phyloP scores from a whole-genome alignment of 2,888 invertebrate genomes.

The Synergus laeviventris region DNA sequence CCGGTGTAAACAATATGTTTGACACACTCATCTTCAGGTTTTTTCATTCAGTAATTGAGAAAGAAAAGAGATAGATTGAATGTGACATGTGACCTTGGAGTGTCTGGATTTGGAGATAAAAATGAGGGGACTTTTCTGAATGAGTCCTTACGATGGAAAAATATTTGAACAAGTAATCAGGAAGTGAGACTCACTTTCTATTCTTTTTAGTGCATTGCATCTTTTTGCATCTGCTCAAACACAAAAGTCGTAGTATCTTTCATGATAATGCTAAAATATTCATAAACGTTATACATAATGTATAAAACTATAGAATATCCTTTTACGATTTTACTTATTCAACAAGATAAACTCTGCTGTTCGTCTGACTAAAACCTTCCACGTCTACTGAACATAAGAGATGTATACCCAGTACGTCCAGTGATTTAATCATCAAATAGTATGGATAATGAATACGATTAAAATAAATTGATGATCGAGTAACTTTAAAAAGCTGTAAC shows the following conservation, averaged over 20 bases:
- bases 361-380: background rate
- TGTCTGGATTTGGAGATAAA: conserved; percentile 1
- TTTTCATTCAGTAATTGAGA: conserved; percentile 20
- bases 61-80: background rate
- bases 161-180: no score
- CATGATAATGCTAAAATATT: background rate
- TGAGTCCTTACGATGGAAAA: no score
- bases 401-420: background rate
- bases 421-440: background rate
- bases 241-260: background rate
- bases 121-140: background rate
- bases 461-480: background rate
- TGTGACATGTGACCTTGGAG: background rate
- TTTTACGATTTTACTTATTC: background rate
- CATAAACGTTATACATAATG: background rate
- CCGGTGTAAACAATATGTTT: conserved; percentile 13
- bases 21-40: background rate
- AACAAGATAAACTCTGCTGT: background rate
- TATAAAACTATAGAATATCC: background rate
- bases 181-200: no score
- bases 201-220: no score
- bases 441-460: background rate
- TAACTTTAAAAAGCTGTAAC: background rate
- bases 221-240: background rate
- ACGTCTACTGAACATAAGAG: background rate